Conservation (phyloP, 2,113 vertebrate genomes). For the Corythoichthys haematopterus region DNA sequence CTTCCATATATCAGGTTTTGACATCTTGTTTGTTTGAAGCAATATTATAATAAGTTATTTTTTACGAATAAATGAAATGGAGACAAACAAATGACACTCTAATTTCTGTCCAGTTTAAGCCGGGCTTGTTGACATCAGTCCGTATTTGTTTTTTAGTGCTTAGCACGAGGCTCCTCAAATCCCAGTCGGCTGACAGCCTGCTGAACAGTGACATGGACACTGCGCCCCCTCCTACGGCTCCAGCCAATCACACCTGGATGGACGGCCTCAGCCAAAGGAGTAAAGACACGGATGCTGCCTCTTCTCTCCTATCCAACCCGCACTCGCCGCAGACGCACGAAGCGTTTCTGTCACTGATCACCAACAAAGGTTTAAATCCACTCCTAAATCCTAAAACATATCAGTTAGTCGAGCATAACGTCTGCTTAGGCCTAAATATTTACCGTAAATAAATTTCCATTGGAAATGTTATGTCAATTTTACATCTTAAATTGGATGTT, state of each 20-base stretch:
- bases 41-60: neutral
- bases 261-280: slow-evolving; percentile 70
- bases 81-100: no score
- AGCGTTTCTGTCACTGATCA: slow-evolving; percentile 90
- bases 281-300: slow-evolving; percentile 82
- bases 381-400: neutral
- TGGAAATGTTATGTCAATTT: no score
- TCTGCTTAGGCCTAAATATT: neutral
- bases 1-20: neutral
- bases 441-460: no score
- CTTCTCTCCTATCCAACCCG: slow-evolving; percentile 70
- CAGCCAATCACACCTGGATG: slow-evolving; percentile 83
- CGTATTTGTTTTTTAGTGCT: slow-evolving; percentile 58
- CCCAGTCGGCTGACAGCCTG: slow-evolving; percentile 85
- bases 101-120: neutral
- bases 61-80: no score
- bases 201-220: slow-evolving; percentile 83
- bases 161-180: slow-evolving; percentile 84
- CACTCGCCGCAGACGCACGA: slow-evolving; percentile 86
- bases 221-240: slow-evolving; percentile 59
- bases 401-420: neutral
- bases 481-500: no score
- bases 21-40: neutral
- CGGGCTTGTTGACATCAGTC: neutral
- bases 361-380: slow-evolving; percentile 81